Base-by-base conservation (phyloP, 2,888 invertebrate species). In the Caenorhabditis panamensis region DNA sequence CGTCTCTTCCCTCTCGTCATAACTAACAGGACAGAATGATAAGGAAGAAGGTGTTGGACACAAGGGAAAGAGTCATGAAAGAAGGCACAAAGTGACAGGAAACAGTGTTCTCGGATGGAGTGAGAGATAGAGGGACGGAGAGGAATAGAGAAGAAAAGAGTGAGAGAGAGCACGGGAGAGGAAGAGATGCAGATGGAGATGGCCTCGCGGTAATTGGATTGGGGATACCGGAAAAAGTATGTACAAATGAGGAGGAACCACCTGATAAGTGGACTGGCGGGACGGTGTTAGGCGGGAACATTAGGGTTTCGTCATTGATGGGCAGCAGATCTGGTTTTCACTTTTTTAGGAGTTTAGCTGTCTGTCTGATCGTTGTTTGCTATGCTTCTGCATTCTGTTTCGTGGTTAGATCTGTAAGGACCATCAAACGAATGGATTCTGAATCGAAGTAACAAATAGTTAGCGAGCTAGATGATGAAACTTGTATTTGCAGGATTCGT, bases 131-230 rank as follows among this genome's bases (percentile, higher is more conserved):
- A 36, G 36, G 36, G 36, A 36, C 11, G 36, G 11, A 20, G 47
- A 47, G 47, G 9, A n/a, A 4, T 20, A 47, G 47, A 47, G 47
- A n/a, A 20, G 18, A 18, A 47, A 11, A 47, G 47, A 47, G 2
- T 4, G 9, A 1, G 47, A 18, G 18, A 47, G 47, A 47, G 18
- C 9, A 9, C 3, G 18, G 18, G 5, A 4, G 18, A 2, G 3
- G 47, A 18, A 18, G 47, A 47, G 47, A 47, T 18, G 47, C 47
- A 47, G 47, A 47, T 5, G n/a, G 47, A 47, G 5, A 47, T 20
- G 47, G 47, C 47, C 47, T 47, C 47, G 47, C 18, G 18, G 47
- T 47, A 47, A 47, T 47, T 47, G 47, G 47, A 47, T 47, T 47
- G 47, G 47, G 11, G 47, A 20, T 47, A 47, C 47, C 47, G 47